Conservation (phyloP, 2,888 invertebrate species). For the Drosophila koepferae region DNA sequence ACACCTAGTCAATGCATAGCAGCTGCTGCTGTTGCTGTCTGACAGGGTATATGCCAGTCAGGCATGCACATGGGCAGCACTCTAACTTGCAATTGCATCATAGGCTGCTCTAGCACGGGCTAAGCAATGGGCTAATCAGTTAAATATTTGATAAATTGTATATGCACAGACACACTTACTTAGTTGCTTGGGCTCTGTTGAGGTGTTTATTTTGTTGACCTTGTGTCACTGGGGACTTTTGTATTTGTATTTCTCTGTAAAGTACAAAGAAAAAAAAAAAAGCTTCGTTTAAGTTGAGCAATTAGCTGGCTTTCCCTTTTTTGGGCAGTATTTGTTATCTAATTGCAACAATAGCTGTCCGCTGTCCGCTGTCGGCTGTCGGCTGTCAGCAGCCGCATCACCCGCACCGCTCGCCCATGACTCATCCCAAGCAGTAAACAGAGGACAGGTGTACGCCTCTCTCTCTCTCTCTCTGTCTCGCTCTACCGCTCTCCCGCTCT, state of each 20-base stretch:
- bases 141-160: conserved; percentile 1
- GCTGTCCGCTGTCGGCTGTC: conserved; percentile 10
- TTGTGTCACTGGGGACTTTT: conserved; percentile 16
- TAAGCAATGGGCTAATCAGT: conserved; percentile 1
- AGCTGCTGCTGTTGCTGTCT: neutral
- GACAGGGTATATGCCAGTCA: neutral
- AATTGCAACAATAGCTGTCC: conserved; percentile 25
- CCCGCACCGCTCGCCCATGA: conserved; percentile 25
- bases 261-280: no score
- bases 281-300: conserved; percentile 15
- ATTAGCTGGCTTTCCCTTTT: conserved; percentile 46
- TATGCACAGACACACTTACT: neutral
- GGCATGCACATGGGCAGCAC: neutral
- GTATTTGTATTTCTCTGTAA: neutral
- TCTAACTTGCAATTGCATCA: conserved; percentile 1
- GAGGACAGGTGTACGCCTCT: conserved; percentile 2
- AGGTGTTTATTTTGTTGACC: conserved; percentile 26
- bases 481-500: neutral
- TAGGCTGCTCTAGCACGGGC: neutral
- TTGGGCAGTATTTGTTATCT: conserved; percentile 38
- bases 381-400: conserved; percentile 17
- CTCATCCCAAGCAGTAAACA: conserved; percentile 16
- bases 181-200: neutral
- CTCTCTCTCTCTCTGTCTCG: neutral
- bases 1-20: neutral